Conservation (phyloP, 2,888 invertebrate species). For the Phyllotreta striolata region DNA sequence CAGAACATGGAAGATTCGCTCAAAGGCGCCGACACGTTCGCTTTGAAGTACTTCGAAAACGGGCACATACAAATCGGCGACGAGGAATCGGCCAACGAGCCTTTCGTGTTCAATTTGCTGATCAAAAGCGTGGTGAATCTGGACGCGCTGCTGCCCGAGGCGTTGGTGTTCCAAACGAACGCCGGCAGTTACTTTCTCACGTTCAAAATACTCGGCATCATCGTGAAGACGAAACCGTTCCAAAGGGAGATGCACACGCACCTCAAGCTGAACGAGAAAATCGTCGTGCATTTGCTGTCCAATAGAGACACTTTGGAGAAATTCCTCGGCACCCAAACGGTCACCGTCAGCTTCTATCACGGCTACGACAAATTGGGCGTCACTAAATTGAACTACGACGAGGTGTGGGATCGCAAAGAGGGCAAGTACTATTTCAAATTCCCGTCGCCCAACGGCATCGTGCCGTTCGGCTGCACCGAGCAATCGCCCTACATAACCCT, state of each 20-base stretch:
- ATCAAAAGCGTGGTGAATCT: conserved; percentile 67
- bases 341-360: conserved; percentile 52
- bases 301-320: conserved; percentile 48
- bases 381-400: conserved; percentile 49
- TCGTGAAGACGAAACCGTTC: conserved; percentile 57
- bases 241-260: conserved; percentile 52
- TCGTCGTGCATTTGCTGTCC: conserved; percentile 53
- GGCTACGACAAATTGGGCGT: conserved; percentile 53
- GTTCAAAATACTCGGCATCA: conserved; percentile 56
- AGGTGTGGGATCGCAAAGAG: conserved; percentile 44
- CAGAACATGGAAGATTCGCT: conserved; percentile 30
- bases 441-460: conserved; percentile 49
- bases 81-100: conserved; percentile 51
- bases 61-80: conserved; percentile 66
- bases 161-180: conserved; percentile 53
- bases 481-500: conserved; percentile 52
- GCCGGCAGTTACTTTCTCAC: conserved; percentile 53
- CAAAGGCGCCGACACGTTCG: conserved; percentile 34
- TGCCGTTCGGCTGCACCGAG: conserved; percentile 46
- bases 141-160: conserved; percentile 62
- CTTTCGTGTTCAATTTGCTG: conserved; percentile 66
- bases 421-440: conserved; percentile 48
- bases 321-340: conserved; percentile 52
- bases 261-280: conserved; percentile 55
- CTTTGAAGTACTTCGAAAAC: conserved; percentile 63